Conservation (phyloP, 2,113 vertebrate species). For the Entelurus aequoreus region DNA sequence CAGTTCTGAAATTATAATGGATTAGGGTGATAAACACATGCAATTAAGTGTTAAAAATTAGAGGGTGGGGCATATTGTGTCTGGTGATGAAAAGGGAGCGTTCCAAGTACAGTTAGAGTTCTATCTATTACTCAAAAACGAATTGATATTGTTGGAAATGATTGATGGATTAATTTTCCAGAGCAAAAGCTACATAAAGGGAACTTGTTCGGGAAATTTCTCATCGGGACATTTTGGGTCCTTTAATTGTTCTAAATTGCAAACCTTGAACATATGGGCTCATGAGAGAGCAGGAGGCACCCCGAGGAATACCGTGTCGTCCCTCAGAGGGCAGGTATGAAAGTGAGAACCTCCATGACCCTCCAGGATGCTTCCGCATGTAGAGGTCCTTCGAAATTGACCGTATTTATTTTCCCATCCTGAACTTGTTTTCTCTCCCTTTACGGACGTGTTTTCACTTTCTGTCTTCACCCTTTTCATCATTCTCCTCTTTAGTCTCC, state of each 20-base stretch:
- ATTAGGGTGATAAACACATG: too few relatives aligned
- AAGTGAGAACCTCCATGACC: constrained; percentile 38
- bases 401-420: constrained; percentile 9
- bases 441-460: constrained; percentile 12
- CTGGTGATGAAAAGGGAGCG: too few relatives aligned
- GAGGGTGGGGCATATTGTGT: too few relatives aligned
- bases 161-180: too few relatives aligned
- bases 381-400: constrained; percentile 18
- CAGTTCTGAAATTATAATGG: too few relatives aligned
- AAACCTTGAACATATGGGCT: constrained; percentile 52
- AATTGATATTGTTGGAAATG: too few relatives aligned
- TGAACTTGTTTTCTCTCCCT: constrained; percentile 11
- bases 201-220: too few relatives aligned
- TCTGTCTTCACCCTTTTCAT: constrained; percentile 32
- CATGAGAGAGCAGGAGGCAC: constrained; percentile 40
- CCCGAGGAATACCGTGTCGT: constrained; percentile 33
- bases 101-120: too few relatives aligned
- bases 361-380: constrained; percentile 20
- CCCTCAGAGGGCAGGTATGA: constrained; percentile 40
- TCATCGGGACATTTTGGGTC: constrained; percentile 31
- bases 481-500: constrained; percentile 35
- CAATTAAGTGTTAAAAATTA: too few relatives aligned
- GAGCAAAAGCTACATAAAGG: too few relatives aligned
- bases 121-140: too few relatives aligned
- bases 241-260: constrained; percentile 63